phyloP scores from a whole-genome alignment of 1,140 invertebrate genomes.

The Scaptomyza hsui region DNA sequence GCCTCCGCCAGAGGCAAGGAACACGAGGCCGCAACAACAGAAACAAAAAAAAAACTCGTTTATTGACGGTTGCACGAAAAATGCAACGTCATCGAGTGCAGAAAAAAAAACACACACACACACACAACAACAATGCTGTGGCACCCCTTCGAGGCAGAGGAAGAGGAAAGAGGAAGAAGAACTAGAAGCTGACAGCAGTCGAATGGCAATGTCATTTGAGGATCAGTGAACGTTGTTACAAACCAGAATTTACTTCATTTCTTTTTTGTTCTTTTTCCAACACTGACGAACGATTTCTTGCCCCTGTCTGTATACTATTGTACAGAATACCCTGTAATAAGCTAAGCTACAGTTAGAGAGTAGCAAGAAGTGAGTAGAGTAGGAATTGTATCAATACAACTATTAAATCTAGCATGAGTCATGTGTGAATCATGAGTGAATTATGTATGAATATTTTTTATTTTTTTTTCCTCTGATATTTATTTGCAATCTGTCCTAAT shows the following conservation, averaged over 20 bases:
- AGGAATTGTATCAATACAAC: no score
- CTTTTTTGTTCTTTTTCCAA: constrained; percentile 5
- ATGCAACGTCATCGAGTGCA: constrained; percentile 70
- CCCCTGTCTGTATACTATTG: constrained; percentile 13
- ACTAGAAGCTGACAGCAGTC: neutral
- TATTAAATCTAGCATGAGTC: no score
- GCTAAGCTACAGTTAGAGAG: no score
- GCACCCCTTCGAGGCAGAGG: constrained; percentile 24
- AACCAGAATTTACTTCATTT: constrained; percentile 55
- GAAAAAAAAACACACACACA: neutral
- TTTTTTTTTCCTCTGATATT: no score
- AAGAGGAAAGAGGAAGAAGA: neutral
- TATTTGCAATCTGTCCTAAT: no score
- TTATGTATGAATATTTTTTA: no score
- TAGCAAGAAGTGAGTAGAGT: no score
- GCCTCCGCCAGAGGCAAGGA: constrained; percentile 12
- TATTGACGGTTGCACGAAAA: constrained; percentile 47
- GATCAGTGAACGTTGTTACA: constrained; percentile 38
- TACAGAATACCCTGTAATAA: constrained; percentile 10
- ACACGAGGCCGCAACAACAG: constrained; percentile 4
- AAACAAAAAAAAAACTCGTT: constrained; percentile 20
- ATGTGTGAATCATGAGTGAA: no score
- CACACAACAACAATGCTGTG: constrained; percentile 3
- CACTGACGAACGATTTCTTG: constrained; percentile 2
- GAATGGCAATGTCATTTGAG: constrained; percentile 37